Conservation (phyloP, 1,140 invertebrate species). For the Heliconius hermathena region DNA sequence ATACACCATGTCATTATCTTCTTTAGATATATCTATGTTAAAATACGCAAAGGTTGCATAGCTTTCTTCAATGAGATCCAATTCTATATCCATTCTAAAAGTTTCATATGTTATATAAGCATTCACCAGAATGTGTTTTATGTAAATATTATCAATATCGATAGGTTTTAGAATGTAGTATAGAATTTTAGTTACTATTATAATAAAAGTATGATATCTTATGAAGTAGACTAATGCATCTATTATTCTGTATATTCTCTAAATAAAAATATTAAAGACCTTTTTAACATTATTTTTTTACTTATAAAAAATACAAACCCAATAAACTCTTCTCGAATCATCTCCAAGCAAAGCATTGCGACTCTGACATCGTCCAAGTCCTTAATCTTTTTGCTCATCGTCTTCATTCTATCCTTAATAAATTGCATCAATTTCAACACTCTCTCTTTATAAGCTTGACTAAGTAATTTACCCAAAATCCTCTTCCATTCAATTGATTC, state of each 20-base stretch:
- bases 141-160: too few species aligned
- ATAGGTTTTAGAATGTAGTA: too few species aligned
- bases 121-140: too few species aligned
- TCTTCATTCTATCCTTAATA: conserved; percentile 86
- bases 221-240: too few species aligned
- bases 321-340: conserved; percentile 89
- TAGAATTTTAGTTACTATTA: too few species aligned
- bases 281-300: not conserved
- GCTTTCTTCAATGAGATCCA: conserved; percentile 90
- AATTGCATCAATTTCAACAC: conserved; percentile 86
- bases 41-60: conserved; percentile 88
- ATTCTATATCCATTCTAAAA: conserved; percentile 86
- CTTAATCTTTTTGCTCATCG: conserved; percentile 85
- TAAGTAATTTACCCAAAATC: conserved; percentile 82
- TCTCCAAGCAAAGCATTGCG: conserved; percentile 88
- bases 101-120: not conserved
- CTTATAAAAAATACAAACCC: conserved; percentile 56
- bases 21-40: conserved; percentile 87
- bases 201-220: too few species aligned
- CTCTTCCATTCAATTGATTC: conserved; percentile 76
- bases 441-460: conserved; percentile 84
- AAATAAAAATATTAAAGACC: not conserved
- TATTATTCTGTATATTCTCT: too few species aligned
- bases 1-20: conserved; percentile 90
- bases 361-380: conserved; percentile 88